A percentile compares a stretch with the other conserved stretches of the same genome.
Conservation (phyloP, 2,888 invertebrate species). For the Papilio elwesi region DNA sequence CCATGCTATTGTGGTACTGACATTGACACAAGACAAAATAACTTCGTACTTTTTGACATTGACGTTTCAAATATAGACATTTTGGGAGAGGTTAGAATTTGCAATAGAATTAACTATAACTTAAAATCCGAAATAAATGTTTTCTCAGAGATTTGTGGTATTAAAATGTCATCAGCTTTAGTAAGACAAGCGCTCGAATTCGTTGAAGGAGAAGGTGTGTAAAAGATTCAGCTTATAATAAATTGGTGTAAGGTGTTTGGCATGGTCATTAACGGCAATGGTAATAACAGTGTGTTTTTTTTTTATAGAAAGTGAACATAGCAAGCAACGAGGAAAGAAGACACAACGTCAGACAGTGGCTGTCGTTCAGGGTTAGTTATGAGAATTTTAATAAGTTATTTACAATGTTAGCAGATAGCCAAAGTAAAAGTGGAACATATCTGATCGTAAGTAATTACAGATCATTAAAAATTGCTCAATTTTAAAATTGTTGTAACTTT, state of each 20-base stretch:
- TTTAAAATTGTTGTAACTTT: too few relatives aligned
- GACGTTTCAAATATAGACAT: constrained; percentile 16
- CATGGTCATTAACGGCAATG: not conserved
- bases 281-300: constrained; percentile 40
- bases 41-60: not conserved
- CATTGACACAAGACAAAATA: not conserved
- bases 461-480: not conserved
- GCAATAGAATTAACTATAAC: not conserved
- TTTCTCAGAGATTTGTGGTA: constrained; percentile 47
- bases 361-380: constrained; percentile 66
- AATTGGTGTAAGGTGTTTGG: constrained; percentile 19
- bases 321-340: constrained; percentile 57
- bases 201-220: constrained; percentile 75
- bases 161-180: constrained; percentile 84
- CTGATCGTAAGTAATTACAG: not conserved
- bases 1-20: not conserved
- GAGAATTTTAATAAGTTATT: not conserved
- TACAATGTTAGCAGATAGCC: not conserved
- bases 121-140: constrained; percentile 54
- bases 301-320: constrained; percentile 66
- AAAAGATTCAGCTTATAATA: constrained; percentile 2
- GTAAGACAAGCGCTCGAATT: constrained; percentile 83
- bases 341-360: constrained; percentile 46
- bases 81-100: constrained; percentile 24
- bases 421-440: not conserved